Conservation (phyloP, 2,888 invertebrate genomes). For the Nysson spinosus region DNA sequence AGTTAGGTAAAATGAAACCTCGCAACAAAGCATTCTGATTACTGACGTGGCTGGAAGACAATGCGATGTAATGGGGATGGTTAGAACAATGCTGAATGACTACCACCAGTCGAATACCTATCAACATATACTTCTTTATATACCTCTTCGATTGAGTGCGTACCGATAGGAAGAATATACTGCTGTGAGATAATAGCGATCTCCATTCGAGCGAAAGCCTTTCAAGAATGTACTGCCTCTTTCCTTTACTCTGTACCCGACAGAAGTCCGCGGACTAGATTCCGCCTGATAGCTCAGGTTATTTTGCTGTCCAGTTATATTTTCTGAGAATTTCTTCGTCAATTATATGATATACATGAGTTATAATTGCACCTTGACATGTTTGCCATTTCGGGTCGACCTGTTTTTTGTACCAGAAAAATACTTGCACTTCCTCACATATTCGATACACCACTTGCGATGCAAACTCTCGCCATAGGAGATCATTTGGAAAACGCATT, state of each 20-base stretch:
- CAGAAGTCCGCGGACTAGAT: no score
- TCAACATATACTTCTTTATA: constrained; percentile 26
- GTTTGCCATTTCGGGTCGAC: no score
- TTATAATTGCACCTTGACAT: no score
- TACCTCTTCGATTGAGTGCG: constrained; percentile 14
- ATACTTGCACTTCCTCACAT: neutral
- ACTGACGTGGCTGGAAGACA: constrained; percentile 58
- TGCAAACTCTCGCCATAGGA: neutral
- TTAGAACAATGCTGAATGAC: constrained; percentile 55
- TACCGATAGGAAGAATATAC: constrained; percentile 18
- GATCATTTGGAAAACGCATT: neutral
- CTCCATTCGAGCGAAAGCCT: constrained; percentile 8
- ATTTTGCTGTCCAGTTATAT: no score
- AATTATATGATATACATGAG: no score
- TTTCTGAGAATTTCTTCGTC: no score
- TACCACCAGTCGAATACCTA: constrained; percentile 40
- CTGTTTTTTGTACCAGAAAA: no score
- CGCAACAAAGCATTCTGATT: constrained; percentile 61
- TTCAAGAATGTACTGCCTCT: constrained; percentile 11
- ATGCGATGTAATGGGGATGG: constrained; percentile 60
- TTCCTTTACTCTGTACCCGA: neutral
- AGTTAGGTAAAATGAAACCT: constrained; percentile 47
- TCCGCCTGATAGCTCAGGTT: no score
- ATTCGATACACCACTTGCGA: neutral
- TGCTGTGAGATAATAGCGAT: constrained; percentile 11